Conservation (phyloP, 2,113 vertebrate species). For the Stomatorhinus ivindoensis region DNA sequence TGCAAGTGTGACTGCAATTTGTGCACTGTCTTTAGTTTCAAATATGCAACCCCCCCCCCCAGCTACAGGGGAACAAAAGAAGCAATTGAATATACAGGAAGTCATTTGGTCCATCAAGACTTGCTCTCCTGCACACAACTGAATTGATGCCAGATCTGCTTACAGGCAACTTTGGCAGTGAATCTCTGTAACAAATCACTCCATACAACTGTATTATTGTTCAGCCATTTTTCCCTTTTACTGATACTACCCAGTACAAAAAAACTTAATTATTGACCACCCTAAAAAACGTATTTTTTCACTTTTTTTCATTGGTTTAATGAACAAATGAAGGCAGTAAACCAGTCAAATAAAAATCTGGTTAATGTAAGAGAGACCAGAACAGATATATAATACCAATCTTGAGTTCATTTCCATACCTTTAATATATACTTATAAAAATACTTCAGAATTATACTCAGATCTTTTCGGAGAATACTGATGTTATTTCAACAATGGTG, state of each 20-base stretch:
- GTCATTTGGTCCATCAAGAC: conserved; percentile 47
- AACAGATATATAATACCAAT: neutral
- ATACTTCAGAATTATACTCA: neutral
- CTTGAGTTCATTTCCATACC: neutral
- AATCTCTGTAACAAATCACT: conserved; percentile 42
- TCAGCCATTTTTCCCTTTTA: conserved; percentile 21
- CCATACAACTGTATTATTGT: conserved; percentile 43
- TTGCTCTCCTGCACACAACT: conserved; percentile 44
- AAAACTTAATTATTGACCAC: neutral
- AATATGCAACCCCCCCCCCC: neutral
- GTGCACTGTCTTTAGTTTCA: conserved; percentile 2
- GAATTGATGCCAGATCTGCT: conserved; percentile 63
- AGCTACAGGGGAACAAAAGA: conserved; percentile 29
- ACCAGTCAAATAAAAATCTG: neutral
- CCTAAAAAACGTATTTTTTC: conserved; percentile 32
- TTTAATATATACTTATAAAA: neutral
- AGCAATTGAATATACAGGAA: conserved; percentile 52
- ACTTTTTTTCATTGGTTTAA: conserved; percentile 49
- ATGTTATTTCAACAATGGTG: neutral
- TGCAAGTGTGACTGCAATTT: neutral
- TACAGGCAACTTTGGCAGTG: conserved; percentile 40
- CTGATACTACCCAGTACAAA: conserved; percentile 3
- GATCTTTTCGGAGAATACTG: neutral
- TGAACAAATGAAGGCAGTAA: conserved; percentile 60
- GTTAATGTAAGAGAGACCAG: neutral